Base-by-base conservation (phyloP, 2,113 vertebrate genomes). In the Hippolais icterina region DNA sequence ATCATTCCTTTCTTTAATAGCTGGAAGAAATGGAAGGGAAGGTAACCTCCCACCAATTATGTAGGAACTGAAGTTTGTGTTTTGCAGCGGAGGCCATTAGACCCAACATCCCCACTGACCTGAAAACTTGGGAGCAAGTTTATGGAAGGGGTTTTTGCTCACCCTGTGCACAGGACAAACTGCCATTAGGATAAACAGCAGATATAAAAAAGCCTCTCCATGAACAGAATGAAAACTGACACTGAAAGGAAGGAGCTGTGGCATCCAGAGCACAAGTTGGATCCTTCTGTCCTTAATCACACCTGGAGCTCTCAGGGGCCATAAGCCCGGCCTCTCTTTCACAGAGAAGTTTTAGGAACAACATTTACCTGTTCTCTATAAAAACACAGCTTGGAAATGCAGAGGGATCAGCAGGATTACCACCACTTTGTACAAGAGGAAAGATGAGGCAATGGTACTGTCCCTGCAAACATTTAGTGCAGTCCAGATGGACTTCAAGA, bases 401-500 rank as follows among this genome's bases (percentile, higher is more conserved):
- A 83, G 42, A 4, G 37, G 47, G 59, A 74, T 41, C 8, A 4
- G 53, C 44, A 92, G 79, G 54, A 54, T 16, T 52, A 22, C 56
- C 42, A 9, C 33, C 24, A 74, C 47, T 20, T 87, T 17, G 18
- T 4, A 31, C 56, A 66, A 80, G 13, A 82, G 70, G 71, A 59
- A 42, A 75, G 49, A 90, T 27, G 60, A 89, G 61, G 70, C 72
- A 78, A 31, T 13, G 11, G 72, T 46, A 27, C 49, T 84, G 89
- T 74, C 79, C 63, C 60, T 83, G 72, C 56, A 78, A 86, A 35
- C 37, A 63, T 88, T 89, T 47, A 77, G 37, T 46, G 83, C 53
- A n/a, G 68, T 83, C 85, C 90, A 93, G 93, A 96, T 88, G 92
- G 85, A 92, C 72, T 78, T 88, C 42, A 68, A 75, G 88, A 90